phyloP scores from a whole-genome alignment of 1,140 invertebrate genomes.

The Euwallacea fornicatus region DNA sequence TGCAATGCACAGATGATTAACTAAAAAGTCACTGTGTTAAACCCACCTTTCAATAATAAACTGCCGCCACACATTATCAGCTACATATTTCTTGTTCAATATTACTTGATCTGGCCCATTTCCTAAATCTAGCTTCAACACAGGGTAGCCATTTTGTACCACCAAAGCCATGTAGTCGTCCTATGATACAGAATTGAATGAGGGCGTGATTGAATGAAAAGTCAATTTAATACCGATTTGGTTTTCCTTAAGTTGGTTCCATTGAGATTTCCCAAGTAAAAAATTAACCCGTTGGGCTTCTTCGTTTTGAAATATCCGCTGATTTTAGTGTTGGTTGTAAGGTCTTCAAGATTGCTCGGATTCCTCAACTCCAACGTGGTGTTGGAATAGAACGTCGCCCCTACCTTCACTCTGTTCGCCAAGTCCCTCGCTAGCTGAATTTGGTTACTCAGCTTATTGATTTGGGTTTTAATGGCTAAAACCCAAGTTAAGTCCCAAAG shows the following conservation, averaged over 20 bases:
- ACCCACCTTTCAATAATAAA: slow-evolving; percentile 79
- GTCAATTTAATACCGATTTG: slow-evolving; percentile 58
- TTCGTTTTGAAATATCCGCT: slow-evolving; percentile 85
- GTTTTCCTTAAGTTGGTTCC: slow-evolving; percentile 66
- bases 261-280: slow-evolving; percentile 88
- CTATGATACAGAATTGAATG: slow-evolving; percentile 51
- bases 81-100: slow-evolving; percentile 69
- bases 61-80: slow-evolving; percentile 90
- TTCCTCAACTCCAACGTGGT: slow-evolving; percentile 84
- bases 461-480: slow-evolving; percentile 63
- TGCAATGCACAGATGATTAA: slow-evolving; percentile 45
- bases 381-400: slow-evolving; percentile 81
- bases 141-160: slow-evolving; percentile 83
- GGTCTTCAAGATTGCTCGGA: slow-evolving; percentile 76
- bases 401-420: slow-evolving; percentile 73
- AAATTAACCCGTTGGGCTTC: slow-evolving; percentile 77
- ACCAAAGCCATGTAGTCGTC: slow-evolving; percentile 94
- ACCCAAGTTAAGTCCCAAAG: neutral
- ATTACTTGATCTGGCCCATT: slow-evolving; percentile 76
- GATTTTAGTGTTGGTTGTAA: slow-evolving; percentile 83
- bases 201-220: neutral
- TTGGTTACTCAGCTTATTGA: slow-evolving; percentile 73
- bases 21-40: neutral
- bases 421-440: slow-evolving; percentile 78
- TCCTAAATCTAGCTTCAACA: slow-evolving; percentile 86